These are phyloP conservation scores for Prosapia bicincta DNA, from an alignment of 2,888 invertebrate genomes.

Conservation along the genomic window DNA sequence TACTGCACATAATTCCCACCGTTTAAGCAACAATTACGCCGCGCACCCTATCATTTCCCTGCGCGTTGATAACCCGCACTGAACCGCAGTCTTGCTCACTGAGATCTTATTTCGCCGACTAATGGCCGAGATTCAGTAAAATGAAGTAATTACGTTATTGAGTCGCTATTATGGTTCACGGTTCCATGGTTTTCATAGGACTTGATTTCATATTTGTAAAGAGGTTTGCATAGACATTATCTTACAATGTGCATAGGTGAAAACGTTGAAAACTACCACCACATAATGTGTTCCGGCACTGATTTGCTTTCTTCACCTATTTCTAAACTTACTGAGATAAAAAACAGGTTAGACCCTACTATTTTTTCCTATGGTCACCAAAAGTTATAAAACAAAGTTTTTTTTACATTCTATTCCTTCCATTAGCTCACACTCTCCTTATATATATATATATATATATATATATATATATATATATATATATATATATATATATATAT, in stretches of 20 bases:
- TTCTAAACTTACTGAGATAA: no score
- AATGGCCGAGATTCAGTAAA: background rate
- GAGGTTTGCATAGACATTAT: background rate
- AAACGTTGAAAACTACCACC: no score
- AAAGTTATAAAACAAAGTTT: no score
- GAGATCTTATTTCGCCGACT: background rate
- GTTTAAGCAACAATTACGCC: background rate
- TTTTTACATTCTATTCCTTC: no score
- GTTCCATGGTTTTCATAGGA: background rate
- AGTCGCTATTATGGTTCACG: background rate
- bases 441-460: no score
- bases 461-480: no score
- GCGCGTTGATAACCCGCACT: background rate
- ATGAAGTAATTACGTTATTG: background rate
- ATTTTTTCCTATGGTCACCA: no score
- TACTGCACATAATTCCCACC: slow-evolving; percentile 2
- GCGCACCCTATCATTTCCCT: background rate
- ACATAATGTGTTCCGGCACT: no score
- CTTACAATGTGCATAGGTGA: background rate
- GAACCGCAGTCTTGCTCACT: background rate
- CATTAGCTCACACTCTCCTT: no score
- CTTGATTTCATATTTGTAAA: background rate
- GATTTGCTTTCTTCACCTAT: no score
- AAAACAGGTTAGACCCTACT: no score
- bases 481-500: no score